Evolutionary conservation across 92 coral and sea anemone species (phyloP).

Genomic region (Virgularia gustaviana): DNA sequence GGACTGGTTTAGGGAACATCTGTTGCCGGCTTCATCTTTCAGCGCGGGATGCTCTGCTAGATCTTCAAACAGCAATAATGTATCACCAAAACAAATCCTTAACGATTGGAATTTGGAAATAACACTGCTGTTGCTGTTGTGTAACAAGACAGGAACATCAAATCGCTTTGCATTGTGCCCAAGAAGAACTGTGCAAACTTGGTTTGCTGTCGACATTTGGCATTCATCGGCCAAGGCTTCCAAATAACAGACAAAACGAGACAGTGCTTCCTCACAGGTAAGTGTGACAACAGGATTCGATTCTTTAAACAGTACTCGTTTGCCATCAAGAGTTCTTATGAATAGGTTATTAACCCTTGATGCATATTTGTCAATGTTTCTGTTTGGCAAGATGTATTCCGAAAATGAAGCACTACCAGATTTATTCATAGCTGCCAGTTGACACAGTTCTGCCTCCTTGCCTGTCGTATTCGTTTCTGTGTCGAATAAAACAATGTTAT

Average conservation of each 20-base stretch:
- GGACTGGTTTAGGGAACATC: background rate
- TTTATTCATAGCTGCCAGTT: background rate
- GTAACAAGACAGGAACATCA: slow-evolving; percentile 39
- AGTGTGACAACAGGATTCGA: slow-evolving; percentile 10
- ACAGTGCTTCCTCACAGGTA: slow-evolving; percentile 5
- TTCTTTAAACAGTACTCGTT: slow-evolving; percentile 23
- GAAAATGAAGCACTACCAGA: slow-evolving; percentile 7
- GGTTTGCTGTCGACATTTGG: slow-evolving; percentile 31
- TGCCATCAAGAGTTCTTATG: slow-evolving; percentile 17
- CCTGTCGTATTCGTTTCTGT: slow-evolving; percentile 12
- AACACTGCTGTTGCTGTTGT: slow-evolving; percentile 35
- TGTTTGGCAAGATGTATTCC: slow-evolving; percentile 11
- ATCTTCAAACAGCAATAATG: slow-evolving; percentile 43
- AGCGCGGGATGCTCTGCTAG: too few species aligned
- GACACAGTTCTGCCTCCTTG: slow-evolving; percentile 9
- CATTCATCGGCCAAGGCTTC: slow-evolving; percentile 30
- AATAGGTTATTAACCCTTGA: slow-evolving; percentile 17
- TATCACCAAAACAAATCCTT: slow-evolving; percentile 45
- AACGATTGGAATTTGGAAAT: slow-evolving; percentile 23
- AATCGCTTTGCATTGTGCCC: slow-evolving; percentile 41
- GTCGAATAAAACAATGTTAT: slow-evolving; percentile 11
- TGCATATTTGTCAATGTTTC: slow-evolving; percentile 16
- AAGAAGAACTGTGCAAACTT: slow-evolving; percentile 36
- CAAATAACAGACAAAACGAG: slow-evolving; percentile 17
- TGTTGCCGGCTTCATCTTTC: too few species aligned